Base-by-base conservation (phyloP, 2,888 invertebrate species). In the Macaria notata region DNA sequence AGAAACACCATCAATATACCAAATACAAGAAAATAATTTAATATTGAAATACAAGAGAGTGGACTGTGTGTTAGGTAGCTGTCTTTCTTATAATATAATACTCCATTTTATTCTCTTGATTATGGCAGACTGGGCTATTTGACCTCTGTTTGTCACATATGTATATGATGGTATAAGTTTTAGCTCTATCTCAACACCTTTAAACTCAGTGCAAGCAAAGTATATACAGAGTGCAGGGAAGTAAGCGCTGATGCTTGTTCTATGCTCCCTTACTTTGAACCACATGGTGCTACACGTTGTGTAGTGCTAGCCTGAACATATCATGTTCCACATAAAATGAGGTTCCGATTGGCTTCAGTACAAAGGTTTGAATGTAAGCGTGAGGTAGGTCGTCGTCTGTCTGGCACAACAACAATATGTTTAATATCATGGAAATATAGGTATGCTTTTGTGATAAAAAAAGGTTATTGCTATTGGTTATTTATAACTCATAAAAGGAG, bases 371-470 rank as follows among this genome's bases (percentile, higher is more conserved):
- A 81, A 95, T 95, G 93, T 97, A 99, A 71, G 96, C 96, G 86
- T 98, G 97, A 71, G 97, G 96, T 79, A 95, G 96, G 92, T 98
- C 98, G 75, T 98, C 98, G 89, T 98, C 98, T 73, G 98, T 98
- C 98, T 98, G 93, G 84, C 86, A 84, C 83, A 86, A 88, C 48
- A 79, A 84, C 78, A 80, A 82, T 52, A 63, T 61, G 48, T 61
- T 66, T 41, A 57, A 41, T 56, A 42, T 45, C 41, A 45, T 9
- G 29, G 9, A 56, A 49, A 31, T 54, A 44, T 6, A 42, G 1
- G n/a, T n/a, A 81, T 19, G 19, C 19, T 19, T 19, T 19, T 19
- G 19, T 19, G 19, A 19, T 19, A 19, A 19, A 19, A 19, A 19
- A 19, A 19, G 19, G 19, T 19, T 19, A 19, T n/a, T n/a, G n/a